phyloP scores from a whole-genome alignment of 2,797 vertebrate species.

The Erethizon dorsatum region DNA sequence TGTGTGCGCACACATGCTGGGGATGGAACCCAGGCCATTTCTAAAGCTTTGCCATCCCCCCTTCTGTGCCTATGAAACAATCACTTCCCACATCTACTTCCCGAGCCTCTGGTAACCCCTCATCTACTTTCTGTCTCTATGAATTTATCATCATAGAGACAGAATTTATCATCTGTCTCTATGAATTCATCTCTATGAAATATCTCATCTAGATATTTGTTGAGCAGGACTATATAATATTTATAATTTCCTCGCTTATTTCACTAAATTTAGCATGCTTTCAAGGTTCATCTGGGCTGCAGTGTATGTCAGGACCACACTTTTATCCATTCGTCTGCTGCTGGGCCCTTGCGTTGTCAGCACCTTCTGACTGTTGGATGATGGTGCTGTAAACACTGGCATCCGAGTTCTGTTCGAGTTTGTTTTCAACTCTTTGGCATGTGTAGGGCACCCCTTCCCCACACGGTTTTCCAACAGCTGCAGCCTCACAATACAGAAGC shows the following conservation, averaged over 20 bases:
- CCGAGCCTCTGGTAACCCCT: background rate
- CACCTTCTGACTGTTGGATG: background rate
- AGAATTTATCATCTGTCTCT: too few relatives aligned
- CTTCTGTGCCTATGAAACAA: background rate
- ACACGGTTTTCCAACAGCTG: background rate
- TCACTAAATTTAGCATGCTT: background rate
- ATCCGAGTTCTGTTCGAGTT: background rate
- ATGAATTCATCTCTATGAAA: too few relatives aligned
- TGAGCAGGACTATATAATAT: background rate
- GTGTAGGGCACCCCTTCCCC: too few relatives aligned
- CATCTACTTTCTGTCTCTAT: background rate
- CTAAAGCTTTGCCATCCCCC: background rate
- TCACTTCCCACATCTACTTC: background rate
- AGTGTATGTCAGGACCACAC: background rate
- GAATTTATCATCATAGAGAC: background rate
- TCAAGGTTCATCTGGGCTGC: background rate
- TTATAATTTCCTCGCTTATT: background rate
- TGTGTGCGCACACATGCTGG: background rate
- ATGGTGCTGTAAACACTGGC: background rate
- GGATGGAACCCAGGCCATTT: background rate
- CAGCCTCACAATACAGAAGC: background rate
- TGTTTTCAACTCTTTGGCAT: background rate
- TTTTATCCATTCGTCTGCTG: background rate
- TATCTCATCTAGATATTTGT: background rate
- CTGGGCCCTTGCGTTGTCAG: background rate